These are phyloP conservation scores for Lasioglossum vierecki DNA, from an alignment of 2,888 invertebrate genomes.

Conservation along the genomic window DNA sequence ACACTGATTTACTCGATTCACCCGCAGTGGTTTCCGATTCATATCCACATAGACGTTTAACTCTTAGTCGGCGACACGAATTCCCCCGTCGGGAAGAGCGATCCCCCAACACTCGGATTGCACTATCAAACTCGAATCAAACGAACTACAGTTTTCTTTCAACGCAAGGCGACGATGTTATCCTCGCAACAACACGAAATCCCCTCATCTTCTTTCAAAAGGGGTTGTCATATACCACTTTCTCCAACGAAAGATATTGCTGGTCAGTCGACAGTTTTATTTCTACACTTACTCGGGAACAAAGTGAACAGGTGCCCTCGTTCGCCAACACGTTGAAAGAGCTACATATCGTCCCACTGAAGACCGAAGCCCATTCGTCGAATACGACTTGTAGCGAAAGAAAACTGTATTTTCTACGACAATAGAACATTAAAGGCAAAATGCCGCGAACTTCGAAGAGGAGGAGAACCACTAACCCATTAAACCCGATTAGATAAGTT, in stretches of 20 bases:
- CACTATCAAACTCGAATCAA: neutral
- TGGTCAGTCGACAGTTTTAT: too few species aligned
- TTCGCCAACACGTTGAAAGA: too few species aligned
- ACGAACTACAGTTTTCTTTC: neutral
- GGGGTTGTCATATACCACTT: neutral
- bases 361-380: neutral
- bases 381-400: neutral
- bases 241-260: neutral
- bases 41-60: slow-evolving; percentile 63
- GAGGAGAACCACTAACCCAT: neutral
- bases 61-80: slow-evolving; percentile 40
- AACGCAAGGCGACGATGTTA: neutral
- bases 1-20: slow-evolving; percentile 67
- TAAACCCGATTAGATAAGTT: neutral
- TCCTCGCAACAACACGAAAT: neutral
- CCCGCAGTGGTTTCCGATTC: slow-evolving; percentile 50
- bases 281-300: too few species aligned
- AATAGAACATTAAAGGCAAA: slow-evolving; percentile 8
- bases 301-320: too few species aligned
- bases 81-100: slow-evolving; percentile 65
- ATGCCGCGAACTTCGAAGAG: slow-evolving; percentile 1
- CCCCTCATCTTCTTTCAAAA: neutral
- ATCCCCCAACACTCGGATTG: neutral
- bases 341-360: too few species aligned
- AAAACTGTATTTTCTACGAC: neutral